Conservation (phyloP, 2,888 invertebrate genomes). For the Drosophila pegasa region DNA sequence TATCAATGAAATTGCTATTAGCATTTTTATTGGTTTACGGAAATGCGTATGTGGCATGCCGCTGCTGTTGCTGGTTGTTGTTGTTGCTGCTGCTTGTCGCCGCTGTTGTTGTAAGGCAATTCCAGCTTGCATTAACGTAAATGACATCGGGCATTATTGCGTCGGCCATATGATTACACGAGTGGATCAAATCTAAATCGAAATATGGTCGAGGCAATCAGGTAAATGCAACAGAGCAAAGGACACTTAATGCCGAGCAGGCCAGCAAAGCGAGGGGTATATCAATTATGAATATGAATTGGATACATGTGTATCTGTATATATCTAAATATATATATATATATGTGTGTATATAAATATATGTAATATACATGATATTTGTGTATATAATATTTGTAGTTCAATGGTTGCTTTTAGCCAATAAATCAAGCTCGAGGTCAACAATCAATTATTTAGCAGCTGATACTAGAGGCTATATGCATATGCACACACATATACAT, state of each 20-base stretch:
- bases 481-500: neutral
- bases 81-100: neutral
- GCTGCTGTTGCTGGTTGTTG: neutral
- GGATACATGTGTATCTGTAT: slow-evolving; percentile 39
- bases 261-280: neutral
- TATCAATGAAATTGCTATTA: slow-evolving; percentile 18
- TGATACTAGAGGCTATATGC: slow-evolving; percentile 29
- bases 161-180: slow-evolving; percentile 8
- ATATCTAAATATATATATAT: neutral
- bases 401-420: slow-evolving; percentile 48
- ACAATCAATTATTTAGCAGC: slow-evolving; percentile 66
- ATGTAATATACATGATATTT: neutral
- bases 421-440: slow-evolving; percentile 71
- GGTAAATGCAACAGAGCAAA: slow-evolving; percentile 36
- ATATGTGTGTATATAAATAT: slow-evolving; percentile 8
- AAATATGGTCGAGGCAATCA: slow-evolving; percentile 49
- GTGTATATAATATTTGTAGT: slow-evolving; percentile 5
- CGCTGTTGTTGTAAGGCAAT: neutral
- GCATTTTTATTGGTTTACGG: slow-evolving; percentile 19
- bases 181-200: slow-evolving; percentile 37
- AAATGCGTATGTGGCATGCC: slow-evolving; percentile 26
- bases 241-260: slow-evolving; percentile 11
- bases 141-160: slow-evolving; percentile 9
- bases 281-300: slow-evolving; percentile 41
- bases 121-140: slow-evolving; percentile 1